A percentile compares a stretch with the other conserved stretches of the same genome.
phyloP scores from a whole-genome alignment of 2,888 invertebrate genomes.

The Dicyrtomina minuta region DNA sequence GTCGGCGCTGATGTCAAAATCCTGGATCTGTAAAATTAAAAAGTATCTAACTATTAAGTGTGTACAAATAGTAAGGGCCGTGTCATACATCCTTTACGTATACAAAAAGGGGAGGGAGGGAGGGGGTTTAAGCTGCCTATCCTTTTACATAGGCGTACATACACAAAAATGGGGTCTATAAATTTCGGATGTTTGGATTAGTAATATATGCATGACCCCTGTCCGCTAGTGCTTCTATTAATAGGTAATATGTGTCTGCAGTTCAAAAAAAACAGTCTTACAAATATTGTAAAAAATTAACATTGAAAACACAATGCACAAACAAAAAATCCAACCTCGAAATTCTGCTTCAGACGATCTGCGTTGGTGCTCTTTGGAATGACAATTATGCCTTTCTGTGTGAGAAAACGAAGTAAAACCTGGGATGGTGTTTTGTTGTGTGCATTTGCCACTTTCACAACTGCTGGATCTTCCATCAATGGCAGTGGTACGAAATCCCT shows the following conservation, averaged over 20 bases:
- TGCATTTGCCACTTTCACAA: slow-evolving; percentile 56
- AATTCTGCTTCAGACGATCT: slow-evolving; percentile 71
- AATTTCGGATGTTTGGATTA: too few relatives aligned
- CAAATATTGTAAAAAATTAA: too few relatives aligned
- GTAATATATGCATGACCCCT: too few relatives aligned
- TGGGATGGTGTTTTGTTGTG: slow-evolving; percentile 74
- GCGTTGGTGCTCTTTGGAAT: slow-evolving; percentile 84
- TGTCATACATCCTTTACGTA: too few relatives aligned
- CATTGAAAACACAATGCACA: neutral
- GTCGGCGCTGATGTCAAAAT: slow-evolving; percentile 66
- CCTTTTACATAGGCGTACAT: too few relatives aligned
- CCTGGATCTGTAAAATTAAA: slow-evolving; percentile 60
- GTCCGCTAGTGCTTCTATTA: too few relatives aligned
- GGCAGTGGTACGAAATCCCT: slow-evolving; percentile 37
- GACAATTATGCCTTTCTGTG: slow-evolving; percentile 71
- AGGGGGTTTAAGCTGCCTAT: too few relatives aligned
- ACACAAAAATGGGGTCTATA: too few relatives aligned
- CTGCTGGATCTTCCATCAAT: slow-evolving; percentile 56
- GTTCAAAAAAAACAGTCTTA: neutral
- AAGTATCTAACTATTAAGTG: too few relatives aligned
- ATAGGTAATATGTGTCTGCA: too few relatives aligned
- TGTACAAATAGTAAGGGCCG: neutral
- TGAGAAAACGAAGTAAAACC: slow-evolving; percentile 68
- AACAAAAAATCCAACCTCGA: slow-evolving; percentile 60
- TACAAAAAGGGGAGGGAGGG: too few relatives aligned